Base-by-base conservation (phyloP, 2,888 invertebrate genomes). In the Chromoteleia sp. region DNA sequence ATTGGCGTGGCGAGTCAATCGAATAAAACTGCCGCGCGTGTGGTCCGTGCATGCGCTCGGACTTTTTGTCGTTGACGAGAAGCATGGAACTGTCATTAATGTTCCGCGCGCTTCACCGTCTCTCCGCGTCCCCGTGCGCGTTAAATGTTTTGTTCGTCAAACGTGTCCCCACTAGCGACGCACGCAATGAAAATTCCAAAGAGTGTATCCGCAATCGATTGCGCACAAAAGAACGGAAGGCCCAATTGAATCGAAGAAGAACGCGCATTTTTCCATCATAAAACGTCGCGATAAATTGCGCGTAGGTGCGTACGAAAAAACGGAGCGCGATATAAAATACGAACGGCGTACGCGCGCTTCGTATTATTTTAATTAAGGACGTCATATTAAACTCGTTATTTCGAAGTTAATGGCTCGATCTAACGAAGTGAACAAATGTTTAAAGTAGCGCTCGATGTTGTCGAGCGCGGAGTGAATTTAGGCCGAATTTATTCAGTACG, bases 81-180 rank as follows among this genome's bases (percentile, higher is more conserved):
- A 61, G 61, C 61, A 67, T 17, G 63, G 50, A 15, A 45, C 61
- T 71, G 65, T 48, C 70, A 73, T 79, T 79, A 79, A 73, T 79
- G 74, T 79, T 74, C 79, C 56, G 59, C 79, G 52, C 48, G 79
- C 41, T 33, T 43, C 67, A 30, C 52, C 39, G 17, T 36, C 52
- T 25, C 50, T 41, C 5, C 50, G 21, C 45, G 63, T 33, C 48
- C 39, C 50, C 33, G 14, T 17, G 56, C 63, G 75, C 70, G 80
- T 75, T 68, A 80, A 75, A 74, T 70, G 80, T 80, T 80, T 80
- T 80, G 80, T 80, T 54, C 80, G 75, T 68, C 79, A 74, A 68
- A 67, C 79, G 73, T 74, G 79, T 50, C 48, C 48, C 74, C 48
- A 17, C 41, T 30, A 21, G 30, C 50, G 58, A 15, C 41, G 67